Evolutionary conservation across 1,140 invertebrate genomes (phyloP).

Genomic region (Caerostris extrusa): DNA sequence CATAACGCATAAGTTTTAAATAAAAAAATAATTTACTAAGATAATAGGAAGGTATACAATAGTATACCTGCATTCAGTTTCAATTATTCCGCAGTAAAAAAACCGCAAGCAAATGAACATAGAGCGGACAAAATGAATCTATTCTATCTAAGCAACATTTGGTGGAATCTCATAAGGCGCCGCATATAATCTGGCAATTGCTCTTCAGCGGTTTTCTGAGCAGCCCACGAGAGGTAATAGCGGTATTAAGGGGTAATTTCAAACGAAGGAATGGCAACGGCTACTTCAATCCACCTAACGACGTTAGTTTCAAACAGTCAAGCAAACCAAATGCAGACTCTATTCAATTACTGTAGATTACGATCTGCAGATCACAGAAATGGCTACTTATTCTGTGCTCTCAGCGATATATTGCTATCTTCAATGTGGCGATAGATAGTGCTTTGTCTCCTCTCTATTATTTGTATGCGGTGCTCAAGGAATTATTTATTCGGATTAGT

Average conservation of each 20-base stretch:
- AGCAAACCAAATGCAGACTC: not conserved
- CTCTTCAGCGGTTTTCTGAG: not conserved
- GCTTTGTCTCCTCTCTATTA: not conserved
- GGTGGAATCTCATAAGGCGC: not conserved
- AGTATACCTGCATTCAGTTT: too few relatives aligned
- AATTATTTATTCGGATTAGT: too few relatives aligned
- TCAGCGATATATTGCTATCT: not conserved
- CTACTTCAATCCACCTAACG: not conserved
- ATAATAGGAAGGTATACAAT: too few relatives aligned
- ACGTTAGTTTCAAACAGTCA: not conserved
- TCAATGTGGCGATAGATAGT: not conserved
- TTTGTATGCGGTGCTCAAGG: too few relatives aligned
- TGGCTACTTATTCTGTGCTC: not conserved
- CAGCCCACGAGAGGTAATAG: not conserved
- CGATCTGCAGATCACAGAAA: not conserved
- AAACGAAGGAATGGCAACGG: not conserved
- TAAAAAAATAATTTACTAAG: too few relatives aligned
- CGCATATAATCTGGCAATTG: not conserved
- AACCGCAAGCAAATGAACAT: too few relatives aligned
- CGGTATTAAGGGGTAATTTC: not conserved
- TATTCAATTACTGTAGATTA: slow-evolving; percentile 33
- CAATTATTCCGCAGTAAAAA: too few relatives aligned
- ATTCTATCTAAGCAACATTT: not conserved
- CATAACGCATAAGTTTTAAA: too few relatives aligned
- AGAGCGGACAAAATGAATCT: too few relatives aligned